A percentile compares a stretch with the other conserved stretches of the same genome.
Conservation (phyloP, 2,888 invertebrate genomes). For the Lycocerus yunnanus region DNA sequence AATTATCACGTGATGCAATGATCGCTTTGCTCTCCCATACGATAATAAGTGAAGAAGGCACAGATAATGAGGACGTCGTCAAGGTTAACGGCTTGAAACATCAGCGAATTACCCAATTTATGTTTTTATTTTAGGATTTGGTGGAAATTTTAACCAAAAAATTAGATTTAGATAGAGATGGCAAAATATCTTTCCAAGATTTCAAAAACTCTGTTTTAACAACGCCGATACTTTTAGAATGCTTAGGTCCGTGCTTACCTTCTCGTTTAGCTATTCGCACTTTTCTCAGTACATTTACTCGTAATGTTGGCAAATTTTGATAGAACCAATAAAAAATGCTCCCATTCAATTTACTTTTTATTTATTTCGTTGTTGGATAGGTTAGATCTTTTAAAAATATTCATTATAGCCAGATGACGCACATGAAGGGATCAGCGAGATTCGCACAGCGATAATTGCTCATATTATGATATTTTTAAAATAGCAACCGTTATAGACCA, state of each 20-base stretch:
- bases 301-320: conserved; percentile 42
- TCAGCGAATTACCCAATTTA: background rate
- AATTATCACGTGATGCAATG: conserved; percentile 72
- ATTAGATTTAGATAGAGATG: conserved; percentile 77
- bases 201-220: conserved; percentile 65
- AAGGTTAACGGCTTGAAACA: background rate
- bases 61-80: conserved; percentile 70
- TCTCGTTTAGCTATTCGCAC: conserved; percentile 57
- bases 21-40: conserved; percentile 66
- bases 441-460: too few relatives aligned
- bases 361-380: background rate
- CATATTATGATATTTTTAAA: too few relatives aligned
- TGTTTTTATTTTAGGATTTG: conserved; percentile 63
- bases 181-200: conserved; percentile 70
- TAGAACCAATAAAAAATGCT: background rate
- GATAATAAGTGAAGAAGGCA: conserved; percentile 68
- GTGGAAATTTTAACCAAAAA: conserved; percentile 74
- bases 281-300: conserved; percentile 46
- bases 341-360: background rate
- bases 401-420: too few relatives aligned
- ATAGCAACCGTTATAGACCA: too few relatives aligned
- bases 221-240: conserved; percentile 71
- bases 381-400: too few relatives aligned
- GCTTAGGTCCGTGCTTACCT: conserved; percentile 76
- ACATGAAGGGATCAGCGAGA: too few relatives aligned